A percentile compares a stretch with the other conserved stretches of the same genome.
Conservation (phyloP, 2,888 invertebrate species). For the Papilio elwesi region DNA sequence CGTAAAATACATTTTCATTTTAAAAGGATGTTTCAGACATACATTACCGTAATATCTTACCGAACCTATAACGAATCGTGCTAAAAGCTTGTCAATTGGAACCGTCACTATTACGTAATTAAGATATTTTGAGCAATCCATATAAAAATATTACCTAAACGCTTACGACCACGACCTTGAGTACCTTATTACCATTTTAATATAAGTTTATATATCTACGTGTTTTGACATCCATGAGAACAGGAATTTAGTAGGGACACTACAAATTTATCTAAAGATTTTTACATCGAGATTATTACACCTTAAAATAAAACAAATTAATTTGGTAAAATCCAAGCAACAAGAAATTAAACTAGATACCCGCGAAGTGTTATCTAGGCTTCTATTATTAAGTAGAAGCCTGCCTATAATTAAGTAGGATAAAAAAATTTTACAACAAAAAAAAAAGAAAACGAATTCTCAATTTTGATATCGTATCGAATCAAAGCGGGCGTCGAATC, state of each 20-base stretch:
- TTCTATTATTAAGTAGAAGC: no score
- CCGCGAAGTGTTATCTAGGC: no score
- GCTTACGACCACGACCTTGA: slow-evolving; percentile 43
- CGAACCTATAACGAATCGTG: neutral
- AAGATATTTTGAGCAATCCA: slow-evolving; percentile 33
- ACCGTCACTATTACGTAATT: slow-evolving; percentile 27
- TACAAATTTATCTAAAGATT: neutral
- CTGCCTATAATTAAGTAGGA: no score
- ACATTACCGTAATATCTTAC: neutral
- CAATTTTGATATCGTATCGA: slow-evolving; percentile 33
- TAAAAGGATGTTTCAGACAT: no score
- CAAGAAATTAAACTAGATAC: no score
- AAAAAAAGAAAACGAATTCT: slow-evolving; percentile 17
- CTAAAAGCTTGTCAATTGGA: slow-evolving; percentile 8
- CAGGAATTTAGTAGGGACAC: neutral
- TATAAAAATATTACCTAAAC: slow-evolving; percentile 41
- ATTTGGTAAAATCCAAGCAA: no score
- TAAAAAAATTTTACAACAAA: neutral
- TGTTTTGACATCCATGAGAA: slow-evolving; percentile 2
- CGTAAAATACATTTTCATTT: neutral
- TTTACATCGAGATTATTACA: no score
- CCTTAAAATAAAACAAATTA: no score
- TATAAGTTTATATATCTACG: slow-evolving; percentile 22
- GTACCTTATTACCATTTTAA: slow-evolving; percentile 40
- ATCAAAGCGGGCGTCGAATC: slow-evolving; percentile 29